Base-by-base conservation (phyloP, 2,797 vertebrate species). In the Argyrosomus regius region DNA sequence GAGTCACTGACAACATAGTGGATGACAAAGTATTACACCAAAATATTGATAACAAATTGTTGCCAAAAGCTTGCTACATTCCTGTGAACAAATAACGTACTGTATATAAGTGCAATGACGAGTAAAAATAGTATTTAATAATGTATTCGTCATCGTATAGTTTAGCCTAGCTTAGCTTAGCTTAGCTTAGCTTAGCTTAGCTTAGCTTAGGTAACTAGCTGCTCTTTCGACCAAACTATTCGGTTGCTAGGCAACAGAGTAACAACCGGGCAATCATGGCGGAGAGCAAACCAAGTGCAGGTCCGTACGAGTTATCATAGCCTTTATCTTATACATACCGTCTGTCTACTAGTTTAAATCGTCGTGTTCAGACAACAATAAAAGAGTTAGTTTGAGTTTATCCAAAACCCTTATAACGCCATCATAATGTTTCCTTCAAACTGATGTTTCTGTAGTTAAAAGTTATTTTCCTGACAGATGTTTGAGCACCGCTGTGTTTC, bases 221-320 rank as follows among this genome's bases (percentile, higher is more conserved):
- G 28, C 28, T 56, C 0, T 4, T 35, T 58, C 13, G 2, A 18
- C 31, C 16, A 0, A 1, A 1, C 8, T 31, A 22, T 14, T n/a
- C 0, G n/a, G 92, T 93, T 83, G 71, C 94, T 64, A 82, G 53
- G 94, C 89, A 89, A 94, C 94, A 10, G 17, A 31, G 11, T 2
- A 64, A 86, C 59, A 72, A 49, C 11, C 1, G 24, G 48, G 58
- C 58, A 71, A 72, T 39, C 67, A 95, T 95, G 94, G 89, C 87
- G 65, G 88, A 89, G 41, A 78, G 68, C 11, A 87, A 60, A 49
- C 75, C 82, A 2, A 77, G 26, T 13, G 75, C 91, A 91, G 95
- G 94, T 95, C 75, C 0, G 85, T 72, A 16, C 0, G 11, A n/a
- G 2, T 16, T 45, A 10, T 1, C 1, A 4, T 2, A 5, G 3